Percentiles rank a stretch among this genome's conserved stretches.
Conservation (phyloP, 92 coral and sea anemone genomes). For the Parazoanthus atlanticus region DNA sequence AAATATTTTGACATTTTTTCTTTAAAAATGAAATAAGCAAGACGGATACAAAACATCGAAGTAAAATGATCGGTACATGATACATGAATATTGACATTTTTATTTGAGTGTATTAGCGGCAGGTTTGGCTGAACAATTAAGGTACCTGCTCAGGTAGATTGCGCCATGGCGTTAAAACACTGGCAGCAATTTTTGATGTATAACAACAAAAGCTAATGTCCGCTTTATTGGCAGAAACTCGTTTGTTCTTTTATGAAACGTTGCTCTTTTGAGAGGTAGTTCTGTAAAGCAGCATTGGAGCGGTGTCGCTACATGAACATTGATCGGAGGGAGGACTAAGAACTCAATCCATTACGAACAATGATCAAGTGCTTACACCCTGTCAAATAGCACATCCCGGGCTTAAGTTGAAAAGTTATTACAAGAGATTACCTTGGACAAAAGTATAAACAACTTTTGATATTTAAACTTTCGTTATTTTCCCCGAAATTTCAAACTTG, state of each 20-base stretch:
- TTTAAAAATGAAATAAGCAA: not conserved
- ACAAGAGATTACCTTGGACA: not conserved
- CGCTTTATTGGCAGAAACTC: not conserved
- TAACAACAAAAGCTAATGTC: not conserved
- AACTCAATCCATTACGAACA: constrained; percentile 26
- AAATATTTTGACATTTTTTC: not conserved
- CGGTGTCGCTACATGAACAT: constrained; percentile 13
- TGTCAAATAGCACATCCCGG: not conserved
- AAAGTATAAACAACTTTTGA: not conserved
- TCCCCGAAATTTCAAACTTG: not conserved
- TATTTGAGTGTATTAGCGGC: constrained; percentile 16
- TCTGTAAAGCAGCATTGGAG: not conserved
- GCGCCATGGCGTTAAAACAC: constrained; percentile 39
- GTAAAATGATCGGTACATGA: not conserved
- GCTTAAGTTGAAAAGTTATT: not conserved
- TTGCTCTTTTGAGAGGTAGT: not conserved
- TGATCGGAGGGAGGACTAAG: not conserved
- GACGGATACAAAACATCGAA: not conserved
- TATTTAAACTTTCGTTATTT: not conserved
- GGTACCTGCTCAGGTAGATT: constrained; percentile 26
- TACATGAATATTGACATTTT: constrained; percentile 15
- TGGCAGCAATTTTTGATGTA: constrained; percentile 18
- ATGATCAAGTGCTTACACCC: constrained; percentile 28
- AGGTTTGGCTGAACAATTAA: not conserved
- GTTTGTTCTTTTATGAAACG: not conserved